These are phyloP conservation scores for Neogale vison DNA, from an alignment of 2,113 vertebrate genomes.

Conservation along the genomic window DNA sequence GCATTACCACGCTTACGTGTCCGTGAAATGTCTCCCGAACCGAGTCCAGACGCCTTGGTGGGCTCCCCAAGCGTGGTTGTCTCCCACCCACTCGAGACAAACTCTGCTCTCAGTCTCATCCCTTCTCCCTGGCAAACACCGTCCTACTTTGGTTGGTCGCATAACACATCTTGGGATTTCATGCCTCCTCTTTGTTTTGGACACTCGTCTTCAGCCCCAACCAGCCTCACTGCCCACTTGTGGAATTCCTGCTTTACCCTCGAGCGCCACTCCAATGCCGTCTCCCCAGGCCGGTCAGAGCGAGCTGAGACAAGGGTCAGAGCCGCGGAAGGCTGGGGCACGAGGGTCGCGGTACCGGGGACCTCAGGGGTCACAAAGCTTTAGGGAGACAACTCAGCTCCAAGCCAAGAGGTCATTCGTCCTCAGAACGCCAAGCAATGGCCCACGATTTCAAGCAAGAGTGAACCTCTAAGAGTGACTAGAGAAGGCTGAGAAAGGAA, in stretches of 20 bases:
- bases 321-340: neutral
- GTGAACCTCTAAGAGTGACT: neutral
- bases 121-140: neutral
- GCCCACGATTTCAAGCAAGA: neutral
- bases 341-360: neutral
- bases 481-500: neutral
- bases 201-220: slow-evolving; percentile 49
- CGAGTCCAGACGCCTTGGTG: neutral
- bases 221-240: slow-evolving; percentile 28
- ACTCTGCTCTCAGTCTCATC: neutral
- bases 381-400: neutral
- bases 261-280: neutral
- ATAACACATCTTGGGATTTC: neutral
- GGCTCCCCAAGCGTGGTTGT: too few species aligned
- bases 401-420: neutral
- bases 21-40: neutral
- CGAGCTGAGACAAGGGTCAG: slow-evolving; percentile 33
- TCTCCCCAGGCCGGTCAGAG: neutral
- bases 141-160: neutral
- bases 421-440: neutral
- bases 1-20: neutral
- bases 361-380: neutral
- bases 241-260: slow-evolving; percentile 37
- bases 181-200: slow-evolving; percentile 52
- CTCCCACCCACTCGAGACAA: neutral